These are phyloP conservation scores for Hecatera dysodea DNA, from an alignment of 2,888 invertebrate genomes.

Conservation along the genomic window DNA sequence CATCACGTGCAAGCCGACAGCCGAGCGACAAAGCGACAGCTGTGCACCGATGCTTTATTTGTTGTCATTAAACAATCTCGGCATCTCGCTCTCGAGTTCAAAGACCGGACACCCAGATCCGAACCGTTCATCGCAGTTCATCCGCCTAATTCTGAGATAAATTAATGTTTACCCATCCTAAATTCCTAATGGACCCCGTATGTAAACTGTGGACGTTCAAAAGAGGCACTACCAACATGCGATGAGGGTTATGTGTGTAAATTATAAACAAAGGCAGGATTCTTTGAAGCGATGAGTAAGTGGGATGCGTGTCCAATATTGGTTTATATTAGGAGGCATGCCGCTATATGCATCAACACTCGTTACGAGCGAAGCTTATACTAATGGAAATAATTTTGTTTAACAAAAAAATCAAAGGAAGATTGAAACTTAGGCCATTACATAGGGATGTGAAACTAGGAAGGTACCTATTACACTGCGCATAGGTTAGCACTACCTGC, in stretches of 20 bases:
- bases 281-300: conserved; percentile 75
- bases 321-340: conserved; percentile 29
- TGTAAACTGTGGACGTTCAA: conserved; percentile 30
- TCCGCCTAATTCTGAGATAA: conserved; percentile 70
- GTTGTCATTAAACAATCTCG: conserved; percentile 78
- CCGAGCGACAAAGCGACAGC: conserved; percentile 82
- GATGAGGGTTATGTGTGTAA: conserved; percentile 52
- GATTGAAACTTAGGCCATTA: conserved; percentile 1
- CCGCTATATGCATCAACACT: conserved; percentile 46
- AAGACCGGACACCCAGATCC: conserved; percentile 77
- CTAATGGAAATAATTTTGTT: background rate
- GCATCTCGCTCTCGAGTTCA: conserved; percentile 82
- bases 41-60: conserved; percentile 80
- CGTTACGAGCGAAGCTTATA: background rate
- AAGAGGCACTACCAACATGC: conserved; percentile 33
- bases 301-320: conserved; percentile 49
- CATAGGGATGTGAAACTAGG: background rate
- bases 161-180: conserved; percentile 43
- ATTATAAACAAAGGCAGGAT: conserved; percentile 70
- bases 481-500: background rate
- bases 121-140: conserved; percentile 76
- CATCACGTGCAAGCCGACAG: conserved; percentile 68
- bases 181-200: conserved; percentile 32
- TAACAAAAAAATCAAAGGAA: background rate
- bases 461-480: background rate